Percentiles rank a stretch among this genome's conserved stretches.
Conservation (phyloP, 2,797 vertebrate species). For the Channallabes apus region DNA sequence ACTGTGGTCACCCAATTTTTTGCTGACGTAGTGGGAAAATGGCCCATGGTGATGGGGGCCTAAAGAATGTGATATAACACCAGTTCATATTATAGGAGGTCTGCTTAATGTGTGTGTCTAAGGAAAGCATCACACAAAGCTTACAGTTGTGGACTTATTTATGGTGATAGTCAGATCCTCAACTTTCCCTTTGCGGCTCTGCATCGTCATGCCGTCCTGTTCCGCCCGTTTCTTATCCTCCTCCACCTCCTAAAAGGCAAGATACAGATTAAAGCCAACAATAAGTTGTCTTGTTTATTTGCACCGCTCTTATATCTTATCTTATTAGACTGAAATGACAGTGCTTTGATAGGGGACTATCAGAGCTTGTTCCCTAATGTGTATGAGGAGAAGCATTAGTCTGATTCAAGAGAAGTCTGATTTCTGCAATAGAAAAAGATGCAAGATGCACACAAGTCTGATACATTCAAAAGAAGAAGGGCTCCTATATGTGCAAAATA, state of each 20-base stretch:
- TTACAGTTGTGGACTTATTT: constrained; percentile 86
- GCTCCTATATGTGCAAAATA: neutral
- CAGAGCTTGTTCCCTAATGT: neutral
- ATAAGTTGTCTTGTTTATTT: neutral
- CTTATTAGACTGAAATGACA: neutral
- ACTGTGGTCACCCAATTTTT: no score
- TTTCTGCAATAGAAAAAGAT: no score
- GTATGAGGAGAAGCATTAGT: no score
- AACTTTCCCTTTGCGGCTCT: constrained; percentile 77
- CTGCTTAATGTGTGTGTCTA: neutral
- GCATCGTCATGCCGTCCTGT: constrained; percentile 85
- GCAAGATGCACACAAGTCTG: no score
- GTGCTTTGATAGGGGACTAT: neutral
- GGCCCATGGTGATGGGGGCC: no score
- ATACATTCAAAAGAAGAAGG: no score
- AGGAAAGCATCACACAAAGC: constrained; percentile 43
- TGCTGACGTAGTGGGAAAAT: no score
- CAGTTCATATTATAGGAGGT: neutral
- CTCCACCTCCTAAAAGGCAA: constrained; percentile 87
- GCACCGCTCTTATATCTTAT: neutral
- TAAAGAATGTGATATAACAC: neutral
- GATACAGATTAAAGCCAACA: neutral
- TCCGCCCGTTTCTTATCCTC: constrained; percentile 92
- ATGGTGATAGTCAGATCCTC: constrained; percentile 94
- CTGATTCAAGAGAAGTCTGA: no score